A percentile compares a stretch with the other conserved stretches of the same genome.
phyloP scores from a whole-genome alignment of 2,888 invertebrate species.

The Seira ritae region DNA sequence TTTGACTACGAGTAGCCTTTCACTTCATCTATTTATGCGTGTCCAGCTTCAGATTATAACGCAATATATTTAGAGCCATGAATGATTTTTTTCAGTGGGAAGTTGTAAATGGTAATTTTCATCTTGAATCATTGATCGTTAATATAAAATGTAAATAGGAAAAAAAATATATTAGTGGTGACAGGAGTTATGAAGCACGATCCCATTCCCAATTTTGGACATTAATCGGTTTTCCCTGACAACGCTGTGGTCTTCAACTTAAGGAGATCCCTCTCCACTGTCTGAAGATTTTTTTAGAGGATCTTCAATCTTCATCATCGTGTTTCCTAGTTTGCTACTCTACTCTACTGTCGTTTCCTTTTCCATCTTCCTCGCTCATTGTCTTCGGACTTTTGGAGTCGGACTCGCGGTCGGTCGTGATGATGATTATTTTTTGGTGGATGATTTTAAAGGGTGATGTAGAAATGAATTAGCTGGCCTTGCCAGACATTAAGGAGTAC shows the following conservation, averaged over 20 bases:
- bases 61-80: no score
- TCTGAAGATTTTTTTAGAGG: no score
- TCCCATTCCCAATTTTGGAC: slow-evolving; percentile 14
- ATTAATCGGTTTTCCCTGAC: slow-evolving; percentile 10
- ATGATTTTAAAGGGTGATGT: slow-evolving; percentile 19
- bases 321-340: no score
- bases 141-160: slow-evolving; percentile 8
- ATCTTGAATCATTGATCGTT: background rate
- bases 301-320: no score
- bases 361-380: no score
- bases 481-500: slow-evolving; percentile 60
- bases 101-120: slow-evolving; percentile 46
- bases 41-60: no score
- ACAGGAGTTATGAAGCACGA: slow-evolving; percentile 12
- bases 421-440: no score
- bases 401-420: no score
- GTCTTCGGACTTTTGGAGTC: no score
- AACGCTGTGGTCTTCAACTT: no score
- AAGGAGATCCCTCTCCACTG: no score
- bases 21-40: background rate
- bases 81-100: slow-evolving; percentile 25
- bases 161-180: background rate
- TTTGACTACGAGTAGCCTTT: background rate
- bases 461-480: slow-evolving; percentile 40
- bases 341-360: no score